Evolutionary conservation across 2,797 vertebrate species (phyloP).

Genomic region (Fistularia commersonii): DNA sequence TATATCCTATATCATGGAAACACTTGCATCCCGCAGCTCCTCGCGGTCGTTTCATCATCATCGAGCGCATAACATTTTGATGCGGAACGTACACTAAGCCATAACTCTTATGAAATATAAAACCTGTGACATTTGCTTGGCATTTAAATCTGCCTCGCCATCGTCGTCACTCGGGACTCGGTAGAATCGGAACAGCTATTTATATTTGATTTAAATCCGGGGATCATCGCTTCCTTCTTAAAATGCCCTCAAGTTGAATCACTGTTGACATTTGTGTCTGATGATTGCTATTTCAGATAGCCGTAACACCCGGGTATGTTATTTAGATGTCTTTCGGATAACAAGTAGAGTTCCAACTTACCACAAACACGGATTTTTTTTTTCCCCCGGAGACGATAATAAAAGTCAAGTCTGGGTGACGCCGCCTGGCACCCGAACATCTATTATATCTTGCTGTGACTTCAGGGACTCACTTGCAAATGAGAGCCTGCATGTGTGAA

Average conservation of each 20-base stretch:
- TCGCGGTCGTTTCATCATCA: too few relatives aligned
- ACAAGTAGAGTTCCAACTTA: conserved; percentile 5
- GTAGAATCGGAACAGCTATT: conserved; percentile 41
- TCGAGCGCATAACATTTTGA: too few relatives aligned
- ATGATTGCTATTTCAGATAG: conserved; percentile 55
- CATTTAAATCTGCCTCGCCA: conserved; percentile 51
- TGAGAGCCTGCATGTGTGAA: conserved; percentile 17
- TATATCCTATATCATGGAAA: too few relatives aligned
- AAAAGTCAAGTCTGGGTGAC: conserved; percentile 1
- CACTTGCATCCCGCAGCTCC: too few relatives aligned
- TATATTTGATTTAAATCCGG: conserved; percentile 59
- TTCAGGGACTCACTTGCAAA: conserved; percentile 30
- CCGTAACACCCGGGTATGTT: conserved; percentile 30
- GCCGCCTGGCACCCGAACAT: conserved; percentile 20
- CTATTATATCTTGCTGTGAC: conserved; percentile 30
- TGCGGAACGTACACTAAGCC: background rate
- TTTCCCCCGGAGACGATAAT: conserved; percentile 3
- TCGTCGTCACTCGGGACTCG: conserved; percentile 12
- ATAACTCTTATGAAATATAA: conserved; percentile 28
- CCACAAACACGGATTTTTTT: conserved; percentile 15
- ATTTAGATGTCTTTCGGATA: conserved; percentile 55
- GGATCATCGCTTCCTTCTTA: conserved; percentile 43
- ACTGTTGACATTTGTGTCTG: conserved; percentile 53
- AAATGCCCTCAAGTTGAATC: conserved; percentile 50
- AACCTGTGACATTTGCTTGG: conserved; percentile 63